Percentiles rank a stretch among this genome's conserved stretches.
These are phyloP conservation scores for Melopsittacus undulatus DNA, from an alignment of 2,797 vertebrate genomes.

Conservation along the genomic window DNA sequence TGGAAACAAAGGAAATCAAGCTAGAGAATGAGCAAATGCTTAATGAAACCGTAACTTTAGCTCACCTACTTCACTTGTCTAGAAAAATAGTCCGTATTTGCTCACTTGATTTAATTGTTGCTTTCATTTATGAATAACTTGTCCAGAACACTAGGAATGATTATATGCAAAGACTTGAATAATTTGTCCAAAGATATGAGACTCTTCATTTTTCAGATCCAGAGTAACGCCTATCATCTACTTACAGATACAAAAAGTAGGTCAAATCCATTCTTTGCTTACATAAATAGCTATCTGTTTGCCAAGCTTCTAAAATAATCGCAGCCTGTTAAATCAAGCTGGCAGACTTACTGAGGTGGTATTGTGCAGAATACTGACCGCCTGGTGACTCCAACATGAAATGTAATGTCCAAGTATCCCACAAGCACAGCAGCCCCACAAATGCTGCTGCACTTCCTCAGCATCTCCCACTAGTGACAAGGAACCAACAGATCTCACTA, in stretches of 20 bases:
- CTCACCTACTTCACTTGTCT: background rate
- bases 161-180: background rate
- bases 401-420: background rate
- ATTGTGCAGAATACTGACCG: background rate
- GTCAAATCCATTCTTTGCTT: slow-evolving; percentile 41
- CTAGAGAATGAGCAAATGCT: background rate
- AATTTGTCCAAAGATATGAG: background rate
- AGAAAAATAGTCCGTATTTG: background rate
- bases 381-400: background rate
- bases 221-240: background rate
- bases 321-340: slow-evolving; percentile 2
- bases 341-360: background rate
- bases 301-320: background rate
- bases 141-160: background rate
- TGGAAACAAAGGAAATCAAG: background rate
- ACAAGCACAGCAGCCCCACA: background rate
- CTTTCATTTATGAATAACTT: background rate
- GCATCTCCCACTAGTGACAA: background rate
- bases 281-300: slow-evolving; percentile 31
- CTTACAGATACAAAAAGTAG: slow-evolving; percentile 1
- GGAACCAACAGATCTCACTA: slow-evolving; percentile 10
- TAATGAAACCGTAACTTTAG: background rate
- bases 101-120: background rate
- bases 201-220: background rate
- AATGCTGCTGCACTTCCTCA: slow-evolving; percentile 1